A percentile compares a stretch with the other conserved stretches of the same genome.
phyloP scores from a whole-genome alignment of 2,888 invertebrate species.

The Lasioglossum zephyrum region DNA sequence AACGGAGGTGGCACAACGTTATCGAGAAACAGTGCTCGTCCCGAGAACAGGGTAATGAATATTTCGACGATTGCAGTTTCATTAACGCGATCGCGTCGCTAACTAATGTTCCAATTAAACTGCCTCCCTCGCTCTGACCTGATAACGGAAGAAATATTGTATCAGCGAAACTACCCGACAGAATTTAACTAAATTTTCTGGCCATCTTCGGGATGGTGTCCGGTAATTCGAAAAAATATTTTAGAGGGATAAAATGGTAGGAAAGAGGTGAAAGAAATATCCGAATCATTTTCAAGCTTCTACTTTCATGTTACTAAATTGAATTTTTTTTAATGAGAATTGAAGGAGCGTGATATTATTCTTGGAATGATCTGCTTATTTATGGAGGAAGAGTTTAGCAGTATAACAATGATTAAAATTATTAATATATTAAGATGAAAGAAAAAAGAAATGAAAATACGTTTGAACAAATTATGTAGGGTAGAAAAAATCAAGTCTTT shows the following conservation, averaged over 20 bases:
- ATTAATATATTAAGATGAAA: too few relatives aligned
- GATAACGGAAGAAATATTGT: not conserved
- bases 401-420: too few relatives aligned
- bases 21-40: not conserved
- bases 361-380: too few relatives aligned
- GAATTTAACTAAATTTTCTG: not conserved
- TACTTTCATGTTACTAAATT: too few relatives aligned
- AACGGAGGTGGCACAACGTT: not conserved
- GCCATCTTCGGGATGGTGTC: not conserved
- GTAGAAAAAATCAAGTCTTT: too few relatives aligned
- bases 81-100: not conserved
- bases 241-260: not conserved
- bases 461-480: too few relatives aligned
- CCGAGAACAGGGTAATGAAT: not conserved
- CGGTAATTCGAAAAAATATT: not conserved
- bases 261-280: too few relatives aligned
- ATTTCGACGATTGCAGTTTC: not conserved
- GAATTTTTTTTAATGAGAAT: too few relatives aligned
- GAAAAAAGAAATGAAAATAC: too few relatives aligned
- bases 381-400: too few relatives aligned
- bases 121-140: not conserved
- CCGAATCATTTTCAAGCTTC: too few relatives aligned
- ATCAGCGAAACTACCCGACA: not conserved
- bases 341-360: too few relatives aligned
- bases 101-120: not conserved